These are phyloP conservation scores for Promerops cafer DNA, from an alignment of 2,113 vertebrate genomes.

Conservation along the genomic window DNA sequence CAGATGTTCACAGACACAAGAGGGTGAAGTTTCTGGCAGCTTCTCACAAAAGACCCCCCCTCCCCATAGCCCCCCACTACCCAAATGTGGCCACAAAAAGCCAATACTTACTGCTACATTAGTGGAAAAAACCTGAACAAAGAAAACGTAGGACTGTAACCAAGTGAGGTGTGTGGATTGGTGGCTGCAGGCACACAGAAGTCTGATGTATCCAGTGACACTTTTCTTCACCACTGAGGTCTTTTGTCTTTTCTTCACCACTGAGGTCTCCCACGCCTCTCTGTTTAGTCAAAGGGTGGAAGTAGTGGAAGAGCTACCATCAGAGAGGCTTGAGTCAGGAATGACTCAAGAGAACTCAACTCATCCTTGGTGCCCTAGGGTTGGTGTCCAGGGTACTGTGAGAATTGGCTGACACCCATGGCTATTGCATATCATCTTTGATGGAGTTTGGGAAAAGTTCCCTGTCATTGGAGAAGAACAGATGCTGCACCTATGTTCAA, in stretches of 20 bases:
- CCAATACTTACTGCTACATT: not conserved
- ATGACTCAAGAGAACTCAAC: not conserved
- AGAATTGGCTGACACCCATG: not conserved
- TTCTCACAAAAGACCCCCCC: not conserved
- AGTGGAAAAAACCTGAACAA: not conserved
- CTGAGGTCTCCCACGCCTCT: not conserved
- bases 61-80: not conserved
- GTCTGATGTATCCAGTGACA: not conserved
- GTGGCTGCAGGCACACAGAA: not conserved
- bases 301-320: not conserved
- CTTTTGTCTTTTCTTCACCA: not conserved
- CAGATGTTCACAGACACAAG: not conserved
- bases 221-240: not conserved
- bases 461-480: not conserved
- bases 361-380: not conserved
- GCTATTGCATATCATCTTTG: not conserved
- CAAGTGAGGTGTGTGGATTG: not conserved
- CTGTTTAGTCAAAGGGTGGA: not conserved
- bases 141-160: not conserved
- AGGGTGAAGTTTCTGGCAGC: not conserved
- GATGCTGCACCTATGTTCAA: not conserved
- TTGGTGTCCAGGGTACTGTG: not conserved
- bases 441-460: not conserved
- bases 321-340: not conserved
- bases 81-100: not conserved